Percentiles rank a stretch among this genome's conserved stretches.
Conservation (phyloP, 2,888 invertebrate genomes). For the Pachydiplax longipennis region DNA sequence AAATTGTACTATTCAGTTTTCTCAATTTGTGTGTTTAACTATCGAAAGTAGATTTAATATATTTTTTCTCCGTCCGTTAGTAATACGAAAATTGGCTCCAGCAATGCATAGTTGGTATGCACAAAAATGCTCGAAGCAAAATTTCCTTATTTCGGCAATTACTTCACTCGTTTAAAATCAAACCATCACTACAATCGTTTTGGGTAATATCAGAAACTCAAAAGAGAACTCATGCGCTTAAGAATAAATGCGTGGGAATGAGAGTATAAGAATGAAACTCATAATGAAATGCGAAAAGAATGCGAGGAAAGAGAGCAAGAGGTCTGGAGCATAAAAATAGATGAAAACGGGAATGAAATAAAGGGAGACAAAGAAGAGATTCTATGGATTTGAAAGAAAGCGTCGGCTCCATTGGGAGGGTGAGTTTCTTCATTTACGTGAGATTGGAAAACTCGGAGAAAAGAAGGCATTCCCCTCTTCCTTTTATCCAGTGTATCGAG, state of each 20-base stretch:
- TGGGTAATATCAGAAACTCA: neutral
- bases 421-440: constrained; percentile 24
- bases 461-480: neutral
- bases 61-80: too few relatives aligned
- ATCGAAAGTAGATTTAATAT: too few relatives aligned
- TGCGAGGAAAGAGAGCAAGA: neutral
- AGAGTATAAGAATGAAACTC: neutral
- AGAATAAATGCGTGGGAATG: neutral
- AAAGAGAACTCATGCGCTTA: neutral
- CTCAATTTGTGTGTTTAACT: too few relatives aligned
- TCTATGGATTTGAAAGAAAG: neutral
- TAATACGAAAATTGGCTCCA: too few relatives aligned
- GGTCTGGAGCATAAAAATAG: neutral
- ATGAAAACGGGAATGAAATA: neutral
- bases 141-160: too few relatives aligned
- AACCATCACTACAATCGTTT: too few relatives aligned
- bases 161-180: too few relatives aligned
- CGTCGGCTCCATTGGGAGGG: neutral
- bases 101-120: too few relatives aligned
- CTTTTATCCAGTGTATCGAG: constrained; percentile 15
- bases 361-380: neutral
- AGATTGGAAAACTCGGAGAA: constrained; percentile 28
- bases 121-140: too few relatives aligned
- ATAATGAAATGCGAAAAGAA: neutral
- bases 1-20: too few relatives aligned